phyloP scores from a whole-genome alignment of 2,797 vertebrate genomes.

The Tragelaphus oryx region DNA sequence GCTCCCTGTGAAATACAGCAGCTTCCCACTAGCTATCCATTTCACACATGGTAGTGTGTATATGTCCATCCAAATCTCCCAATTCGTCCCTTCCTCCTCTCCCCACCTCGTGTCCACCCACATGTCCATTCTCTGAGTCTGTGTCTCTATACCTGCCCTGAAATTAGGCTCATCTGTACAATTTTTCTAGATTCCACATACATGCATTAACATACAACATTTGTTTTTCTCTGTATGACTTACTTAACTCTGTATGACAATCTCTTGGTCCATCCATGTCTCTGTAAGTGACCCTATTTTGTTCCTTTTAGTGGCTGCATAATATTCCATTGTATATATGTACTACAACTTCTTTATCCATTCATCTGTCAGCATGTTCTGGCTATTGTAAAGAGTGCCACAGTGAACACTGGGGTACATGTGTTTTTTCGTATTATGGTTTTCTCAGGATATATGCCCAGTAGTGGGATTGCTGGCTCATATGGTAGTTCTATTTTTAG shows the following conservation, averaged over 20 bases:
- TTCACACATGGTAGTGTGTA: background rate
- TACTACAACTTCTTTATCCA: background rate
- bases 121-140: background rate
- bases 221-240: background rate
- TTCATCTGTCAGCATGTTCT: background rate
- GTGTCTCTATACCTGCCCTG: background rate
- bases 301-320: background rate
- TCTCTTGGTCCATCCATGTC: background rate
- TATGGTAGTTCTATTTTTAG: background rate
- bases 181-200: background rate
- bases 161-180: background rate
- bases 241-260: background rate
- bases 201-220: background rate
- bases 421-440: background rate
- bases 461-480: background rate
- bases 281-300: background rate
- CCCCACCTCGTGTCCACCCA: background rate
- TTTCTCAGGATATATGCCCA: background rate
- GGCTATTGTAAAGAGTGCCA: background rate
- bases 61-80: background rate
- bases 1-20: background rate
- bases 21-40: background rate
- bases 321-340: background rate
- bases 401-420: background rate
- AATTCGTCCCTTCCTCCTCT: background rate